Base-by-base conservation (phyloP, 2,888 invertebrate genomes). In the Ectemnius cavifrons region DNA sequence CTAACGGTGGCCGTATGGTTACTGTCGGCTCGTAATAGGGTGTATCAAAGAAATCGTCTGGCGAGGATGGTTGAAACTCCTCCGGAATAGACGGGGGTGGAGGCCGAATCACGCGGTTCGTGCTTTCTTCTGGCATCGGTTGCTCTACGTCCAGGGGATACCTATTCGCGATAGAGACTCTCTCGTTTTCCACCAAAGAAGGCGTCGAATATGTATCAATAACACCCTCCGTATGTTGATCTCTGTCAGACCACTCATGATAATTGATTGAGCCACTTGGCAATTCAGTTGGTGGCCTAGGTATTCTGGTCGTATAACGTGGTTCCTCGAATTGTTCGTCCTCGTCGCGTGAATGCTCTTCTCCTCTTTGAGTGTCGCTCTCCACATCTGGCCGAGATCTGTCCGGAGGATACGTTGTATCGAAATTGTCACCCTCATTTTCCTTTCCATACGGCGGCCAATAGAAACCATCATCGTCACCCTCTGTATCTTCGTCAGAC, bases 1-100 rank as follows among this genome's bases (percentile, higher is more conserved):
- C 56, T n/a, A 63, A 16, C 8, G 73, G 23, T 4, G 73, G 67
- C 11, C 71, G 62, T 6, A 73, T 2, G n/a, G 75, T 82, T 0
- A 63, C 52, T 4, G 73, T 1, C 0, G 71, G 23, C n/a, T 72
- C 71, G 27, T 75, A 61, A 65, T 77, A 71, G 2, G 81, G 70
- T 3, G 67, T 4, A 5, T 59, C 72, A 11, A 56, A 67, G 4
- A 23, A 59, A 18, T 67, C 73, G 37, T 28, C 62, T 6, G 73
- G 16, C 20, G 68, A 14, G 3, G 62, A 6, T 5, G 59, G 59
- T 6, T 69, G 58, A 0, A 76, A 45, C 20, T 63, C 16, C 27
- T 45, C 60, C 6, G 65, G 60, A 2, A 11, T 4, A 4, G 18
- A 3, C 4, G 67, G 6, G 11, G 56, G 23, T 16, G 66, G 2